Evolutionary conservation across 37 sponge, comb jelly and placozoan species (phyloP).

Genomic region (Spongilla lacustris): DNA sequence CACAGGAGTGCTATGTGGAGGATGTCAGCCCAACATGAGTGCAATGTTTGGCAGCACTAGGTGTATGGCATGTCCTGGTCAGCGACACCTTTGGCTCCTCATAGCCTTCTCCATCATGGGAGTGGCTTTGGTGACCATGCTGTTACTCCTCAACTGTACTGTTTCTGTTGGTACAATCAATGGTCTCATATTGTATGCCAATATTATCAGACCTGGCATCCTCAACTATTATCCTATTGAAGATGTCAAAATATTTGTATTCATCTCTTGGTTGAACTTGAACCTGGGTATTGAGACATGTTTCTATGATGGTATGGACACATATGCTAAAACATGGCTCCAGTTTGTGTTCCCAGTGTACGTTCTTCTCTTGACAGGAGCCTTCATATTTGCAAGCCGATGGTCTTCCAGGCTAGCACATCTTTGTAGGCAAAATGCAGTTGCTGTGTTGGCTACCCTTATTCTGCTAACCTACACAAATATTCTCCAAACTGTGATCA

Average conservation of each 20-base stretch:
- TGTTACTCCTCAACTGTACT: neutral
- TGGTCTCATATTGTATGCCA: conserved; percentile 1
- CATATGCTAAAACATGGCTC: neutral
- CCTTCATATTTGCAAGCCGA: neutral
- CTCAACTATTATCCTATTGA: neutral
- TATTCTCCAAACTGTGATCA: neutral
- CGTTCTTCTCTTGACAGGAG: neutral
- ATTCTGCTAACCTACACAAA: neutral
- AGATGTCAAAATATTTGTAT: neutral
- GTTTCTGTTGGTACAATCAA: neutral
- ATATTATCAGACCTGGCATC: neutral
- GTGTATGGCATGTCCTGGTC: neutral
- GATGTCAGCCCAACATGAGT: neutral
- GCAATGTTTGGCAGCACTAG: neutral
- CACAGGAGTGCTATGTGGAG: neutral
- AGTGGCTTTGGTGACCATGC: neutral
- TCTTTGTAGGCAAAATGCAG: conserved; percentile 1
- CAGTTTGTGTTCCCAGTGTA: neutral
- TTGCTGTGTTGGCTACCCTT: neutral
- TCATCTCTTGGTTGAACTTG: neutral
- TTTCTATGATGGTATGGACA: conserved; percentile 6
- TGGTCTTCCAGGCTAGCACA: neutral
- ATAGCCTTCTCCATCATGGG: neutral
- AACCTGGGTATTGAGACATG: neutral
- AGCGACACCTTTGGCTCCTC: neutral